These are phyloP conservation scores for Drosophila mimetica DNA, from an alignment of 2,888 invertebrate genomes.

Conservation along the genomic window DNA sequence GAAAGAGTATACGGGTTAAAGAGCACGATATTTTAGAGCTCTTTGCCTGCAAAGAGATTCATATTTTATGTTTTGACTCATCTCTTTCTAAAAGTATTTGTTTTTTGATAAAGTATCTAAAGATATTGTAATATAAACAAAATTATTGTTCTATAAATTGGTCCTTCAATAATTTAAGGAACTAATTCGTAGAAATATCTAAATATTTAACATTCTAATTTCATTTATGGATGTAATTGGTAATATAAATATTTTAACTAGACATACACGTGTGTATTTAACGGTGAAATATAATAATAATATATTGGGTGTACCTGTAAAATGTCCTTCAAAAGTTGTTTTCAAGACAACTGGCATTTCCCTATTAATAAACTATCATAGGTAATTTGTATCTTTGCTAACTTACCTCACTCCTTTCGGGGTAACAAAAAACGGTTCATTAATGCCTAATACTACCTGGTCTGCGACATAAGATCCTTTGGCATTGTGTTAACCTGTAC, in stretches of 20 bases:
- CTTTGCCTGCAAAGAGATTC: not conserved
- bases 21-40: constrained; percentile 5
- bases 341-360: not conserved
- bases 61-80: not conserved
- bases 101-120: no score
- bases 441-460: constrained; percentile 16
- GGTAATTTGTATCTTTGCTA: no score
- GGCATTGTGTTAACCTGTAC: not conserved
- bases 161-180: no score
- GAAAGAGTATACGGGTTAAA: constrained; percentile 28
- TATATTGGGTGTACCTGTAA: no score
- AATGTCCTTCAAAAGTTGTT: not conserved
- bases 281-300: no score
- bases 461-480: not conserved
- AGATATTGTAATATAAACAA: no score
- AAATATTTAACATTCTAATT: no score
- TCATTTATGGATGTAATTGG: no score
- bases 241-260: no score
- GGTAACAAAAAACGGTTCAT: constrained; percentile 19
- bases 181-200: no score
- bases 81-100: not conserved
- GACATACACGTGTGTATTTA: no score
- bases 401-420: constrained; percentile 21
- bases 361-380: not conserved
- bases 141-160: no score